Conservation (phyloP, 1,140 invertebrate species). For the Scaptomyza graminum region DNA sequence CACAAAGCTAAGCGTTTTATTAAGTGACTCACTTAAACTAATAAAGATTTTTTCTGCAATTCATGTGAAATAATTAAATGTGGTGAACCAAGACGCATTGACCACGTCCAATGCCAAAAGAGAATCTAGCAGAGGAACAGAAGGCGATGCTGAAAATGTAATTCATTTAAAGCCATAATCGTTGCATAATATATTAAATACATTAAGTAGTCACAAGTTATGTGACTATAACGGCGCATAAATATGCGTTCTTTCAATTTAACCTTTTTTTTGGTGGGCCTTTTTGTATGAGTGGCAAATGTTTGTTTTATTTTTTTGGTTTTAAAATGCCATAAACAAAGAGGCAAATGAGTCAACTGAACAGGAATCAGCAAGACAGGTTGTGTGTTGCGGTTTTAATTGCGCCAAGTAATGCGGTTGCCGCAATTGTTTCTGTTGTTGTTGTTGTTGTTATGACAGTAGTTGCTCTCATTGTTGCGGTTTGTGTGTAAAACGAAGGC, state of each 20-base stretch:
- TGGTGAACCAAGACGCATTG: slow-evolving; percentile 38
- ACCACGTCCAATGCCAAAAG: slow-evolving; percentile 47
- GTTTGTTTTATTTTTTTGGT: slow-evolving; percentile 2
- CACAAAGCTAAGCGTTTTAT: slow-evolving; percentile 56
- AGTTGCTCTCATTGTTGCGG: slow-evolving; percentile 71
- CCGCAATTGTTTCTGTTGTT: slow-evolving; percentile 36
- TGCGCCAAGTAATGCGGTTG: slow-evolving; percentile 76
- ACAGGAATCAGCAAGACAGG: slow-evolving; percentile 34
- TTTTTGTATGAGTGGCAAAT: slow-evolving; percentile 36
- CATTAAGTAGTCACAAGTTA: slow-evolving; percentile 57
- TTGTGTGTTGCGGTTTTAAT: slow-evolving; percentile 72
- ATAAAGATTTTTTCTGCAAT: slow-evolving; percentile 54
- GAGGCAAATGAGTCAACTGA: slow-evolving; percentile 22
- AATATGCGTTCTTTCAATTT: slow-evolving; percentile 35
- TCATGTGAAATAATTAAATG: slow-evolving; percentile 74
- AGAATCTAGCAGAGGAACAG: neutral
- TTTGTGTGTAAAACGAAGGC: slow-evolving; percentile 63
- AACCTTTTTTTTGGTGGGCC: slow-evolving; percentile 32
- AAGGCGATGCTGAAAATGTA: neutral
- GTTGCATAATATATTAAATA: slow-evolving; percentile 52
- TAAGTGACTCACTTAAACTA: slow-evolving; percentile 51
- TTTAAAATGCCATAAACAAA: slow-evolving; percentile 30
- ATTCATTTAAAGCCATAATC: slow-evolving; percentile 35
- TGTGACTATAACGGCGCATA: slow-evolving; percentile 28
- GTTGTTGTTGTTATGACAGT: slow-evolving; percentile 48